Evolutionary conservation across 1,140 invertebrate genomes (phyloP).

Genomic region (Eueides isabella): DNA sequence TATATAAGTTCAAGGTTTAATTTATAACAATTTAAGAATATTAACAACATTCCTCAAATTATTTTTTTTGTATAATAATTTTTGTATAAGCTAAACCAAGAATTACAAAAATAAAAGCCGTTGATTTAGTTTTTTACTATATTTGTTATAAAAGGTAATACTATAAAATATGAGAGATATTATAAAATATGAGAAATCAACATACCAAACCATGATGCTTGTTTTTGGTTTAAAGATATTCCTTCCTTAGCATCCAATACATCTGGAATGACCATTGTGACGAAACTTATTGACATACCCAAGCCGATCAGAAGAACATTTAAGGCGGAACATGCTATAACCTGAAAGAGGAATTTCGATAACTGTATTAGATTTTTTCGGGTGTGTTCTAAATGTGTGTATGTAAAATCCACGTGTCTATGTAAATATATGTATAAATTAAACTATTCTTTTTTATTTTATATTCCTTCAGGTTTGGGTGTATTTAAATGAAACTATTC

Average conservation of each 20-base stretch:
- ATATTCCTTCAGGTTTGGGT: no score
- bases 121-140: no score
- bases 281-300: constrained; percentile 75
- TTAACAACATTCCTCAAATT: background rate
- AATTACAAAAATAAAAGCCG: no score
- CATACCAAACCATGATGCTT: constrained; percentile 76
- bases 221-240: constrained; percentile 62
- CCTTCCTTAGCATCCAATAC: constrained; percentile 72
- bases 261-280: constrained; percentile 74
- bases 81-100: no score
- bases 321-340: constrained; percentile 69
- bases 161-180: no score
- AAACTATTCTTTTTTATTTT: no score
- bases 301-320: constrained; percentile 70
- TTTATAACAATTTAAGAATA: background rate
- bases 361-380: background rate
- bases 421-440: no score
- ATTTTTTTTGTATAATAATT: no score
- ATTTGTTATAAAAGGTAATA: no score
- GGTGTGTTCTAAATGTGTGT: no score
- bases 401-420: no score
- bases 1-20: background rate
- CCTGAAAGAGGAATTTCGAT: constrained; percentile 45
- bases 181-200: background rate
- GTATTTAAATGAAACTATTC: no score